These are phyloP conservation scores for Pseudomugil tenellus DNA, from an alignment of 2,797 vertebrate species.

Conservation along the genomic window DNA sequence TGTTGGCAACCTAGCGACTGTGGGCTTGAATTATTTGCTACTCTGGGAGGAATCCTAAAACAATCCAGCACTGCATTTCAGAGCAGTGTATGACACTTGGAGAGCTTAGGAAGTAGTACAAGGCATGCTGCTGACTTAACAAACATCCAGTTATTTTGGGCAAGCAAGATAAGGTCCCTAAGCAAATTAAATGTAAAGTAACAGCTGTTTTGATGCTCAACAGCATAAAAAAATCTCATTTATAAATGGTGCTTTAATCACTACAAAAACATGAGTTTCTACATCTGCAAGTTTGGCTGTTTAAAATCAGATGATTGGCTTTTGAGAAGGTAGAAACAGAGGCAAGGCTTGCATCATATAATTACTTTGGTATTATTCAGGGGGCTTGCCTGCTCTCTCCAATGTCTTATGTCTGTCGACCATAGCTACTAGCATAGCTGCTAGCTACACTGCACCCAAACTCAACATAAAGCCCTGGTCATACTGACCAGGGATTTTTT, in stretches of 20 bases:
- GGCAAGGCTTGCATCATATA: neutral
- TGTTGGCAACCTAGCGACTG: constrained; percentile 47
- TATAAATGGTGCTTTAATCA: neutral
- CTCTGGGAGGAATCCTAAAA: constrained; percentile 49
- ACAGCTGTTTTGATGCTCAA: neutral
- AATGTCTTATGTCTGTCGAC: no score
- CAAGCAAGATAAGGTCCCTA: neutral
- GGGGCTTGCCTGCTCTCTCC: neutral
- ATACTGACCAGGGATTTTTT: no score
- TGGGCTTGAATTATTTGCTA: constrained; percentile 54
- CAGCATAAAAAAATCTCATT: neutral
- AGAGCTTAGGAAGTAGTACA: constrained; percentile 7
- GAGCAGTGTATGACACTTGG: constrained; percentile 30
- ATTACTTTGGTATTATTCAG: neutral
- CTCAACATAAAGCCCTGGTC: neutral
- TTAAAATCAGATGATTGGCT: neutral
- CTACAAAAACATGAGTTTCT: neutral
- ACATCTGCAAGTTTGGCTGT: neutral
- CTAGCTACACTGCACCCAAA: neutral
- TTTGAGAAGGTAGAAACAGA: neutral
- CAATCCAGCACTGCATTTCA: constrained; percentile 38
- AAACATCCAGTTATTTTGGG: constrained; percentile 3
- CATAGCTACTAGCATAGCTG: constrained; percentile 2
- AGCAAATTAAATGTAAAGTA: neutral
- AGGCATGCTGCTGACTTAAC: constrained; percentile 27